Evolutionary conservation across 1,140 invertebrate genomes (phyloP), one percentile per base, ranked within the genome.

Genomic region (Solen grandis): DNA sequence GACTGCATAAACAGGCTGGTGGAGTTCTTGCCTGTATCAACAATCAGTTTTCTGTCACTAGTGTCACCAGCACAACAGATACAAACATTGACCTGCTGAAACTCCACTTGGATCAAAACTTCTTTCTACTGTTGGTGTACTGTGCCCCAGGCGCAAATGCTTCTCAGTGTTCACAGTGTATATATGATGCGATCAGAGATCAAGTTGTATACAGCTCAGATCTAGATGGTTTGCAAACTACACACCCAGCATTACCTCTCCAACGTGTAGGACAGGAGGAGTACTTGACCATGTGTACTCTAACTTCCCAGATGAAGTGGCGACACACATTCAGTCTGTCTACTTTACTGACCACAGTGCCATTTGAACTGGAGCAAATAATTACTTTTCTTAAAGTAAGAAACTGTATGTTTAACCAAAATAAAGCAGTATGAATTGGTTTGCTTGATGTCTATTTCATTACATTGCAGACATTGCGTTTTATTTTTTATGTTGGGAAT

Each of bases 201-300:
- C n/a, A 33, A 13, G 19, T 50, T 4, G 27, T 27, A 54, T 70
- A 29, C 29, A 70, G 33, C 35, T 70, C 10, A 16, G 13, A 29
- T 29, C 46, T 54, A 54, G 31, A 31, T 50, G 41, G 41, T 46
- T 46, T 46, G 41, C 41, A 46, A 10, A n/a, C 46, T 70, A 25
- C 29, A 8, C 5, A 38, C 13, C 22, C 68, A 25, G 33, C 25
- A 22, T 70, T 27, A 10, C 1, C 25, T 29, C 25, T 27, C 46
- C 68, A 70, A 70, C 41, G 14, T 70, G 68, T 38, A 70, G n/a
- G 46, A 70, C 68, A 29, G 41, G 68, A n/a, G n/a, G n/a, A n/a
- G n/a, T n/a, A 10, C 35, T 29, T 13, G 25, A 54, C 46, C 46
- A 54, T 25, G 68, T 55, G 31, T 70, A 54, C 33, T 41, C 29